Evolutionary conservation across 2,888 invertebrate genomes (phyloP).

Genomic region (Drosophila testacea): DNA sequence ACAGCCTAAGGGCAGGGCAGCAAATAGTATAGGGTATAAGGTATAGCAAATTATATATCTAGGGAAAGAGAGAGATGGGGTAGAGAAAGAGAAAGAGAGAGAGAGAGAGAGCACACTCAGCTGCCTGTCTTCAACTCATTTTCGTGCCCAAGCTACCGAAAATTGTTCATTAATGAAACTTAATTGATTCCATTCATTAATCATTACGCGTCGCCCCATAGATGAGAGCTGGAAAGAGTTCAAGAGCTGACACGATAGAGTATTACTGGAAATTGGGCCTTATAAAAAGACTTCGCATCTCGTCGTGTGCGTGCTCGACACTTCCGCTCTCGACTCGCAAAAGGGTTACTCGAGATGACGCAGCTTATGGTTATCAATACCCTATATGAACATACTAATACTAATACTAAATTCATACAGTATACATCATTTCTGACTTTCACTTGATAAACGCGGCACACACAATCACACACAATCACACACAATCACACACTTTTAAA

Average conservation of each 20-base stretch:
- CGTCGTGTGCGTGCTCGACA: constrained; percentile 44
- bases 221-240: constrained; percentile 27
- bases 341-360: constrained; percentile 67
- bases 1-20: constrained; percentile 20
- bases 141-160: constrained; percentile 64
- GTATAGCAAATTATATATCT: neutral
- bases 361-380: constrained; percentile 54
- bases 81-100: constrained; percentile 10
- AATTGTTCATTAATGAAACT: constrained; percentile 83
- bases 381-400: neutral
- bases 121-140: constrained; percentile 50
- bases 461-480: constrained; percentile 16
- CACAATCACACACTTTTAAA: neutral
- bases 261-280: constrained; percentile 11
- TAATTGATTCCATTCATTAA: constrained; percentile 84
- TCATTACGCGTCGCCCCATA: constrained; percentile 74
- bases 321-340: constrained; percentile 46
- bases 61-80: neutral
- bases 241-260: constrained; percentile 9
- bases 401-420: neutral
- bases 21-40: constrained; percentile 8
- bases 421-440: constrained; percentile 46
- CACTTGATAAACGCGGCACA: constrained; percentile 41
- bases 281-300: constrained; percentile 28
- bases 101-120: constrained; percentile 23